phyloP scores from a whole-genome alignment of 1,140 invertebrate species.

The Piezodorus guildinii region DNA sequence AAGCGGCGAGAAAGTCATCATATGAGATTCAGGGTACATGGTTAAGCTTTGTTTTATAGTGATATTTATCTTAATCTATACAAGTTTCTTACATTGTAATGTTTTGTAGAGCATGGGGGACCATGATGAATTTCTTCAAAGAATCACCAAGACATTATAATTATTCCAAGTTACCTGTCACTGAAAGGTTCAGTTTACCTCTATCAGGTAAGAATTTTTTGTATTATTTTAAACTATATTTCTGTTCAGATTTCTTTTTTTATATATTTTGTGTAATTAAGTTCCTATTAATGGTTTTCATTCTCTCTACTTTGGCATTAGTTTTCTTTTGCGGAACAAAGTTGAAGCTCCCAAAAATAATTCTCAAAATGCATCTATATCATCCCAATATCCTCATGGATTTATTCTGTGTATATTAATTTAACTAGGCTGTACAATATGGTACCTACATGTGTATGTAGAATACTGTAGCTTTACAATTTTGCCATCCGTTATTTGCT shows the following conservation, averaged over 20 bases:
- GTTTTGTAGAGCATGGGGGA: constrained; percentile 47
- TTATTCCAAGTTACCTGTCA: constrained; percentile 60
- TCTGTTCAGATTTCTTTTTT: background rate
- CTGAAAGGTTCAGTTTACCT: constrained; percentile 61
- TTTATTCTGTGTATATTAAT: too few species aligned
- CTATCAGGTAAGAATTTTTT: constrained; percentile 52
- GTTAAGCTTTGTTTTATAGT: background rate
- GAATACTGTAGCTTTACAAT: too few species aligned
- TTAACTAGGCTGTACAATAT: too few species aligned
- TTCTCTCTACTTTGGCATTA: too few species aligned
- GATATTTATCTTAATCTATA: background rate
- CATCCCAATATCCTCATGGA: too few species aligned
- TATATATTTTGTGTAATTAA: background rate
- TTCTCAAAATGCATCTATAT: too few species aligned
- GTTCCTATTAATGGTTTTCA: background rate
- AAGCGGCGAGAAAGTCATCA: constrained; percentile 17
- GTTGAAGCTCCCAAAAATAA: too few species aligned
- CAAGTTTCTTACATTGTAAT: constrained; percentile 9
- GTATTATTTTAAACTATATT: background rate
- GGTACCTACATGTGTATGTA: too few species aligned
- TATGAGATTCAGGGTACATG: constrained; percentile 18
- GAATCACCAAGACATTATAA: constrained; percentile 76
- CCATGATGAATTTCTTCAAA: constrained; percentile 59
- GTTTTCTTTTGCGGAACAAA: too few species aligned
- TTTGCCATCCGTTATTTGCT: background rate